These are phyloP conservation scores for Prietella phreatophila DNA, from an alignment of 2,113 vertebrate genomes.

Conservation along the genomic window DNA sequence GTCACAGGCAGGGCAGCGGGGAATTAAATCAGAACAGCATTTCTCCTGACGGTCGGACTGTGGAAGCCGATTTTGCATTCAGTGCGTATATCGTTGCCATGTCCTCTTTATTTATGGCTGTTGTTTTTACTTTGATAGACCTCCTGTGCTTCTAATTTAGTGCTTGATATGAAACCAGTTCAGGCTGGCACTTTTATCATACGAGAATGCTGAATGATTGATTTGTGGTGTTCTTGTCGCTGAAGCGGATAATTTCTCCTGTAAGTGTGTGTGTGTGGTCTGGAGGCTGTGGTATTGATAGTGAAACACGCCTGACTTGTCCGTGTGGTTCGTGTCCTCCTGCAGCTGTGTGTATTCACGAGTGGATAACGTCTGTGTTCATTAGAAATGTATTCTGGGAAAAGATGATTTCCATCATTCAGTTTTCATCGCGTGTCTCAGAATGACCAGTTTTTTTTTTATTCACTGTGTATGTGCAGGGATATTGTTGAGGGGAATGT, in stretches of 20 bases:
- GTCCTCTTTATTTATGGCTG: neutral
- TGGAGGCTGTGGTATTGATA: constrained; percentile 1
- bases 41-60: neutral
- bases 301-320: neutral
- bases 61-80: neutral
- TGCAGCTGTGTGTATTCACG: neutral
- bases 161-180: neutral
- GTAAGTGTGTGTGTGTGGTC: neutral
- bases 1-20: neutral
- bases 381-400: neutral
- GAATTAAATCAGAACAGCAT: constrained; percentile 13
- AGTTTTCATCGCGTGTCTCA: neutral
- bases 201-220: neutral
- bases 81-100: constrained; percentile 17
- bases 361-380: neutral
- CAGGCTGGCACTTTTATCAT: neutral
- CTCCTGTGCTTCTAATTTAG: neutral
- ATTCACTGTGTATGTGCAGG: neutral
- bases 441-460: too few relatives aligned
- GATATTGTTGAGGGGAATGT: neutral
- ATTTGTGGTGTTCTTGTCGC: neutral
- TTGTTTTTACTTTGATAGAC: neutral
- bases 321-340: neutral
- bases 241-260: neutral
- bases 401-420: neutral